Percentiles rank a stretch among this genome's conserved stretches.
phyloP scores from a whole-genome alignment of 1,140 invertebrate species.

The Calliphora vicina region DNA sequence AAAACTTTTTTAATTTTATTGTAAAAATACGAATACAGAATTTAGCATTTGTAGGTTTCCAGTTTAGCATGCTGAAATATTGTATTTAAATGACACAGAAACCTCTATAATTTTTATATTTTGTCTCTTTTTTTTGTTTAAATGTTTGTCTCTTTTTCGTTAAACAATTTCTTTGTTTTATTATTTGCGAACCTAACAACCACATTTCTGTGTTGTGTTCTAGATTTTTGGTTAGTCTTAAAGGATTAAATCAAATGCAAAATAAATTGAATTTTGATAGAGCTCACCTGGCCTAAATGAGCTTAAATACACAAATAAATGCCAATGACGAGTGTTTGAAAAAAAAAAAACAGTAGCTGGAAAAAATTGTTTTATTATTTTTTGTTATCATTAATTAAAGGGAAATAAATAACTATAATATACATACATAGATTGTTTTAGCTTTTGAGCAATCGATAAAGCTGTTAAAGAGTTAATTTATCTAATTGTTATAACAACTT shows the following conservation, averaged over 20 bases:
- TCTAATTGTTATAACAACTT: too few relatives aligned
- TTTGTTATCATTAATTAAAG: not conserved
- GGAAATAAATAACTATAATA: too few relatives aligned
- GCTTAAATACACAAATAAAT: not conserved
- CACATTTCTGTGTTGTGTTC: not conserved
- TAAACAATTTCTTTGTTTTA: not conserved
- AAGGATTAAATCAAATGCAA: slow-evolving; percentile 28
- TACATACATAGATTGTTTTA: too few relatives aligned
- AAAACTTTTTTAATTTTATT: not conserved
- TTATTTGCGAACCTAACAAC: too few relatives aligned
- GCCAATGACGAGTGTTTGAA: not conserved
- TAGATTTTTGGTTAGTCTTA: not conserved
- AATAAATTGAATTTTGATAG: slow-evolving; percentile 28
- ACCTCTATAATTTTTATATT: too few relatives aligned
- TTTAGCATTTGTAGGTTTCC: not conserved
- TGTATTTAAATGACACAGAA: not conserved
- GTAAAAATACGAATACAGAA: not conserved
- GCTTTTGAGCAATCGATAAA: not conserved
- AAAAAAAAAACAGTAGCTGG: not conserved
- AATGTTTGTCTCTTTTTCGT: too few relatives aligned
- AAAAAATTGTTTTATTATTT: not conserved
- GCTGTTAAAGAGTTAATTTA: not conserved
- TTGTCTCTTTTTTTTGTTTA: too few relatives aligned
- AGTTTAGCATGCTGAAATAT: not conserved
- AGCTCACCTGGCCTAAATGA: slow-evolving; percentile 12